Evolutionary conservation across 2,888 invertebrate species (phyloP), one percentile per base, ranked within the genome.

Genomic region (Andrena fulva): DNA sequence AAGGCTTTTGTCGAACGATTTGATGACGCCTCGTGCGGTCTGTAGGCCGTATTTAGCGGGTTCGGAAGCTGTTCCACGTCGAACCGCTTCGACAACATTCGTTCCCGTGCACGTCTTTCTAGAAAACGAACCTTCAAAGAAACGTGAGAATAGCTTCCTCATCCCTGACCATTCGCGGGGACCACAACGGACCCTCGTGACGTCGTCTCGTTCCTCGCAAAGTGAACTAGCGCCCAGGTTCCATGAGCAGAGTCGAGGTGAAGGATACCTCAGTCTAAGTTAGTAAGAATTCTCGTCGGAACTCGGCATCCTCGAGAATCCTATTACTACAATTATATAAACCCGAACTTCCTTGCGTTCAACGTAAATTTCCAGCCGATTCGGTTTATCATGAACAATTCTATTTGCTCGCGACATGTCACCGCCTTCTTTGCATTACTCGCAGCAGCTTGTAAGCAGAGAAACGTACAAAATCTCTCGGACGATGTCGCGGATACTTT

Each of bases 131-230:
- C 20, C 16, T 7, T 6, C 12, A 8, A 72, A 42, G 35, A 16
- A 12, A 83, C 70, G 66, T 27, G 31, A 42, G 77, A 73, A 80
- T 50, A 84, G 75, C 84, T 84, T 73, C 84, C 70, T 64, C 50
- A 60, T 80, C 71, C 67, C 27, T 73, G 79, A 79, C 84, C 84
- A 67, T 62, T 72, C 70, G 59, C 68, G 62, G 75, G 62, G 52
- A 27, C 62, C 70, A 54, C 63, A 67, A 69, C 63, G 80, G 80
- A 81, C 72, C 76, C 80, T 79, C 73, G 75, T 66, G 89, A 87
- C 87, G 72, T 89, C 78, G 83, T 84, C 85, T 90, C 85, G 82
- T 89, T 85, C 72, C 80, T 85, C 83, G 74, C 63, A 85, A 85
- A 89, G 87, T 90, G 89, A 85, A 78, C 71, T 77, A 59, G 63